A percentile compares a stretch with the other conserved stretches of the same genome.
Conservation (phyloP, 2,888 invertebrate species). For the Andrena dorsata region DNA sequence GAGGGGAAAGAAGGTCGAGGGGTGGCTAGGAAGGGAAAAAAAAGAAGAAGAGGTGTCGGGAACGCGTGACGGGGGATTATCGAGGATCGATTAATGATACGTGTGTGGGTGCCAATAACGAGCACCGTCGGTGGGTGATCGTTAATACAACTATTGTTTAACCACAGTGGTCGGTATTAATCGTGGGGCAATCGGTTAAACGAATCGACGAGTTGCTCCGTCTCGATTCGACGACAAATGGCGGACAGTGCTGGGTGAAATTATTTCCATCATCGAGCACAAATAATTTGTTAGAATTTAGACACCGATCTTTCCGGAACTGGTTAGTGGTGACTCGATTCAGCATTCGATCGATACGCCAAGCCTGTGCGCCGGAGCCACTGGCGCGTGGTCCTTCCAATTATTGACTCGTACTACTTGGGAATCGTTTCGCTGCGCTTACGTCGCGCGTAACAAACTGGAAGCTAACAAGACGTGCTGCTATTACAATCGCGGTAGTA, state of each 20-base stretch:
- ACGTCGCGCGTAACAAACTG: not conserved
- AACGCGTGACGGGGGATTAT: conserved; percentile 14
- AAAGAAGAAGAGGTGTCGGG: not conserved
- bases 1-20: not conserved
- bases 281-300: not conserved
- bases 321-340: conserved; percentile 1
- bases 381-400: not conserved
- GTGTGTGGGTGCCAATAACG: conserved; percentile 43
- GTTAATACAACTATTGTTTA: conserved; percentile 56
- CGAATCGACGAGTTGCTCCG: conserved; percentile 44
- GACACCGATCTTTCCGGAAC: not conserved
- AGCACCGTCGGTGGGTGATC: conserved; percentile 54
- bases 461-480: not conserved
- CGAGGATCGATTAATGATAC: conserved; percentile 41
- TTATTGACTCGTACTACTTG: conserved; percentile 8
- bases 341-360: not conserved
- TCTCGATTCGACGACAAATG: conserved; percentile 40
- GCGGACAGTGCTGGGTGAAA: conserved; percentile 18
- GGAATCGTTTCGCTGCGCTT: not conserved
- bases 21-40: not conserved
- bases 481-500: not conserved
- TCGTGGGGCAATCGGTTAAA: conserved; percentile 55
- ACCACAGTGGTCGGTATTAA: conserved; percentile 52
- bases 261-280: not conserved
- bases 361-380: not conserved